Conservation (phyloP, 2,888 invertebrate genomes). For the Hoplodrina blanda region DNA sequence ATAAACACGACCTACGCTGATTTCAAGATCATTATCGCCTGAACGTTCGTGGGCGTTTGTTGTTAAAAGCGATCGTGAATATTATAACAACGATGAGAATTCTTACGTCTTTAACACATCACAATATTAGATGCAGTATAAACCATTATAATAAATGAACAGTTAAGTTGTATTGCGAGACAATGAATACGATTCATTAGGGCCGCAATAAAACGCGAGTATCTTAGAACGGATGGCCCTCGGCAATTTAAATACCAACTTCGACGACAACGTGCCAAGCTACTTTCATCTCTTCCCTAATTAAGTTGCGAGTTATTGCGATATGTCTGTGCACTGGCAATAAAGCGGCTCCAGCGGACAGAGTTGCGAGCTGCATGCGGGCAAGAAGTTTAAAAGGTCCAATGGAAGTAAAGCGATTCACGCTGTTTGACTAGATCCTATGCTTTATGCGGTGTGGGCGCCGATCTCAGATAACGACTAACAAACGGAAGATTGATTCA, state of each 20-base stretch:
- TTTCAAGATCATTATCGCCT: slow-evolving; percentile 87
- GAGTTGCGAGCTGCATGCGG: slow-evolving; percentile 22
- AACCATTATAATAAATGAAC: slow-evolving; percentile 80
- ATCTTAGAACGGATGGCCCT: slow-evolving; percentile 71
- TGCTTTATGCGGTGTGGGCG: slow-evolving; percentile 77
- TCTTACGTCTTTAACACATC: slow-evolving; percentile 69
- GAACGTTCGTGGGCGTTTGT: slow-evolving; percentile 78
- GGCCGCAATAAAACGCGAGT: slow-evolving; percentile 78
- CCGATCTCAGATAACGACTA: slow-evolving; percentile 82
- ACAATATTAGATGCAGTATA: slow-evolving; percentile 73
- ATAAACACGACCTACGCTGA: slow-evolving; percentile 87
- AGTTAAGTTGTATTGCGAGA: slow-evolving; percentile 80
- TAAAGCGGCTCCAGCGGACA: slow-evolving; percentile 66
- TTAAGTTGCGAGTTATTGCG: slow-evolving; percentile 79
- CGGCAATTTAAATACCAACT: slow-evolving; percentile 76
- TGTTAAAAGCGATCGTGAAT: slow-evolving; percentile 83
- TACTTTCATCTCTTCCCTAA: slow-evolving; percentile 78
- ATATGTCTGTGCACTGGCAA: slow-evolving; percentile 64
- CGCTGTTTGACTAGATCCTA: slow-evolving; percentile 73
- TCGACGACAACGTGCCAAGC: slow-evolving; percentile 73
- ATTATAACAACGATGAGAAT: slow-evolving; percentile 79
- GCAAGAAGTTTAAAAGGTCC: slow-evolving; percentile 17
- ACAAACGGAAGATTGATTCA: slow-evolving; percentile 86
- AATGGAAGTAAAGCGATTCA: slow-evolving; percentile 64
- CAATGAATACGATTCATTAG: slow-evolving; percentile 84